These are phyloP conservation scores for Zosterops pallidus DNA, from an alignment of 2,113 vertebrate genomes.

Conservation along the genomic window DNA sequence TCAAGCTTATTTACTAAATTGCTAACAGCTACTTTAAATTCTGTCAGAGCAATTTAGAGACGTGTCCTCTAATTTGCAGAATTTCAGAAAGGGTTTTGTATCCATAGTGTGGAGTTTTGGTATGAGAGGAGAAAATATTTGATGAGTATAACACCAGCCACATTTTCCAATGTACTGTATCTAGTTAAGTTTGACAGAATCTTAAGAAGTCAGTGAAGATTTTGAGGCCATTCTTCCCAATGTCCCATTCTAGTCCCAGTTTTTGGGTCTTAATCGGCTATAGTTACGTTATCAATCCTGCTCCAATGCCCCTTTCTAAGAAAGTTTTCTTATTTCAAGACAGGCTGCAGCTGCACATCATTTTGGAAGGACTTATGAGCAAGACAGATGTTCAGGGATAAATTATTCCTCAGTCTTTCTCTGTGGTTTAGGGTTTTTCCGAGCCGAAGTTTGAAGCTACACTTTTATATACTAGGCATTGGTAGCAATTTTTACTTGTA, in stretches of 20 bases:
- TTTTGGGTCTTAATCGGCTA: background rate
- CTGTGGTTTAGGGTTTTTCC: background rate
- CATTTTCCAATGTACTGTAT: background rate
- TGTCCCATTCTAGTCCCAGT: background rate
- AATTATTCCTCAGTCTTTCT: background rate
- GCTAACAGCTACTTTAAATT: background rate
- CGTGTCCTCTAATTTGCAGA: background rate
- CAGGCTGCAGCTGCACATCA: background rate
- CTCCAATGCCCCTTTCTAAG: background rate
- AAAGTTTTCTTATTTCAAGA: background rate
- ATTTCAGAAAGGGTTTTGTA: background rate
- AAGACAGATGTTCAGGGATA: background rate
- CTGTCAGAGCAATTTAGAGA: background rate
- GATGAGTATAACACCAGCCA: background rate
- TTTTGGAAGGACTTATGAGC: background rate
- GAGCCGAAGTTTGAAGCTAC: background rate
- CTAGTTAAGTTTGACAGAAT: background rate
- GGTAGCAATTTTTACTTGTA: background rate
- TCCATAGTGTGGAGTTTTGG: background rate
- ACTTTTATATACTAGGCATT: background rate
- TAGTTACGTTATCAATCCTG: background rate
- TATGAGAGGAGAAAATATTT: background rate
- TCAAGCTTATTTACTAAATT: background rate
- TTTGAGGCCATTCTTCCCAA: background rate
- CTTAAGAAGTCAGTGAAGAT: background rate